Evolutionary conservation across 2,113 vertebrate genomes (phyloP).

Genomic region (Panthera tigris): DNA sequence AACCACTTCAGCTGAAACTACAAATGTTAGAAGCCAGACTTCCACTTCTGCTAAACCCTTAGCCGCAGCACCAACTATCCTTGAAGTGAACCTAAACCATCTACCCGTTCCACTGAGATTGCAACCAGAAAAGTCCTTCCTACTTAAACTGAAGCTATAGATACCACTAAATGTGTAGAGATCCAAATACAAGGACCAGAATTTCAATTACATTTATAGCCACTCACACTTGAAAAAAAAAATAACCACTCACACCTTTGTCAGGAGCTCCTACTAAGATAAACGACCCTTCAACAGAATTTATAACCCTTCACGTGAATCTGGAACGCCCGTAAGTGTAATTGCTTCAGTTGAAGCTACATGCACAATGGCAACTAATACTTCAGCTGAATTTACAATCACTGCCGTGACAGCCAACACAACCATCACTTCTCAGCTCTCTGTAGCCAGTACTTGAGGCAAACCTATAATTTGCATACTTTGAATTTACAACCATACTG

Average conservation of each 20-base stretch:
- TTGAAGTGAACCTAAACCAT: neutral
- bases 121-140: neutral
- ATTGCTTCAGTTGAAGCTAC: neutral
- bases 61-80: neutral
- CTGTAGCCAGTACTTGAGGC: neutral
- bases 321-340: neutral
- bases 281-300: neutral
- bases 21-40: neutral
- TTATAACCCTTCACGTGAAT: neutral
- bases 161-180: neutral
- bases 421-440: neutral
- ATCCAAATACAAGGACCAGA: neutral
- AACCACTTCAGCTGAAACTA: neutral
- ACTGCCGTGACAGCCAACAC: fast-evolving
- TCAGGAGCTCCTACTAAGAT: neutral
- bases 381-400: neutral
- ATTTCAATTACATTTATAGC: neutral
- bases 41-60: neutral
- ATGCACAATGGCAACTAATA: neutral
- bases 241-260: neutral
- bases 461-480: neutral
- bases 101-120: neutral
- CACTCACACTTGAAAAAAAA: neutral
- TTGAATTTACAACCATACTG: neutral
- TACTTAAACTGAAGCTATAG: neutral